Evolutionary conservation across 1,140 invertebrate genomes (phyloP).

Genomic region (Megathymus violae): DNA sequence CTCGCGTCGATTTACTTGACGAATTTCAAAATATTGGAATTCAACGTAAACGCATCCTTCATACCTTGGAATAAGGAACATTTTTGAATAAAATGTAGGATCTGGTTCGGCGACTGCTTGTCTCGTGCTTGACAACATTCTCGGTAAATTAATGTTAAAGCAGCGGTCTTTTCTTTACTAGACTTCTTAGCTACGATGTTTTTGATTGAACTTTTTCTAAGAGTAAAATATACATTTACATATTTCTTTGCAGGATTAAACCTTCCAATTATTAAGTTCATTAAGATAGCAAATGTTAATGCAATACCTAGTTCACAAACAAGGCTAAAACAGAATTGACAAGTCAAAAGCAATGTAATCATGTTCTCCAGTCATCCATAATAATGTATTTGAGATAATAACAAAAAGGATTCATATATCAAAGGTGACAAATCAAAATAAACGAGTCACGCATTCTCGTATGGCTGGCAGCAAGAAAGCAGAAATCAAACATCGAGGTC

Average conservation of each 20-base stretch:
- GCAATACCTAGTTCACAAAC: constrained; percentile 27
- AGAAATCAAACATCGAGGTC: constrained; percentile 69
- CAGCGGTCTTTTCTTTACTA: constrained; percentile 3
- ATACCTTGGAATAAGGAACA: constrained; percentile 41
- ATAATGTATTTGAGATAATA: constrained; percentile 74
- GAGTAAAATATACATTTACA: background rate
- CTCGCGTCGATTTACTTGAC: constrained; percentile 49
- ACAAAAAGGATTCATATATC: constrained; percentile 78
- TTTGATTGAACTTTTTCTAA: background rate
- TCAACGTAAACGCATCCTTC: constrained; percentile 41
- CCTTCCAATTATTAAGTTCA: background rate
- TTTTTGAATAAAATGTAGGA: constrained; percentile 4
- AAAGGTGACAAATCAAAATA: constrained; percentile 79
- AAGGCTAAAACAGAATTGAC: constrained; percentile 41
- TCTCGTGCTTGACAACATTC: constrained; percentile 69
- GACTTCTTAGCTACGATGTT: background rate
- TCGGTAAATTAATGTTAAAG: constrained; percentile 47
- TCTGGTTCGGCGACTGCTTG: constrained; percentile 61
- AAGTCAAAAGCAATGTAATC: constrained; percentile 62
- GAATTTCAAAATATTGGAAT: constrained; percentile 39
- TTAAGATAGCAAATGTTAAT: constrained; percentile 36
- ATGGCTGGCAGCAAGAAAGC: constrained; percentile 63
- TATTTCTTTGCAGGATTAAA: background rate
- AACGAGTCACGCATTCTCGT: constrained; percentile 69
- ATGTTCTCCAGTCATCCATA: constrained; percentile 64